Base-by-base conservation (phyloP, 64 coral and sea anemone species). In the Stylophora pistillata region DNA sequence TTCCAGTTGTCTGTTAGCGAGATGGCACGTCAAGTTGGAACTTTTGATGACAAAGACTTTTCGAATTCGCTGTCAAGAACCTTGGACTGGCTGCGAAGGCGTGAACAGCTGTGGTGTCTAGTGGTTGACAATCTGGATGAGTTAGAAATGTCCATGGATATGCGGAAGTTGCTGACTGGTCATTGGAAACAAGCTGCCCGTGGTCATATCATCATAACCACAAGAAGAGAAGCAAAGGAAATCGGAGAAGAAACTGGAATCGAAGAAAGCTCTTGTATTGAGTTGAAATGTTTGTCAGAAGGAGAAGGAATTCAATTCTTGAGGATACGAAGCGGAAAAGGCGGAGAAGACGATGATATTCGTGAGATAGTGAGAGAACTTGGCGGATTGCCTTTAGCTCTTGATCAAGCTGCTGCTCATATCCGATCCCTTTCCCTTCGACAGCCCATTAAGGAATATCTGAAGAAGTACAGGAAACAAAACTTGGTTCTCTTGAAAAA, bases 141-240 rank as follows among this genome's bases (percentile, higher is more conserved):
- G n/a, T n/a, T n/a, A n/a, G n/a, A n/a, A n/a, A n/a, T n/a, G n/a
- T n/a, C n/a, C n/a, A n/a, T n/a, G n/a, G n/a, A n/a, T n/a, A n/a
- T n/a, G n/a, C n/a, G n/a, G n/a, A n/a, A n/a, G n/a, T n/a, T n/a
- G n/a, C n/a, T n/a, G n/a, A n/a, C n/a, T n/a, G n/a, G n/a, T n/a
- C n/a, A n/a, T n/a, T n/a, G 92, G 92, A 94, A 71, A 68, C 63
- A 81, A 78, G 57, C 77, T 6, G 76, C 72, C 30, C 13, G 17
- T 9, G 93, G 93, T 7, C 81, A 90, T 47, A 81, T 94, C 9
- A 74, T 94, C 2, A 85, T 94, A 29, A 94, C 93, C 47, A 90
- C 93, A 47, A 89, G 93, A 32, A 85, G 93, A 58, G 89, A 94
- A 66, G 27, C 56, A 12, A 23, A 65, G 82, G 85, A 85, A 34